A percentile compares a stretch with the other conserved stretches of the same genome.
These are phyloP conservation scores for Cantharis lateralis DNA, from an alignment of 2,888 invertebrate species.

Conservation along the genomic window DNA sequence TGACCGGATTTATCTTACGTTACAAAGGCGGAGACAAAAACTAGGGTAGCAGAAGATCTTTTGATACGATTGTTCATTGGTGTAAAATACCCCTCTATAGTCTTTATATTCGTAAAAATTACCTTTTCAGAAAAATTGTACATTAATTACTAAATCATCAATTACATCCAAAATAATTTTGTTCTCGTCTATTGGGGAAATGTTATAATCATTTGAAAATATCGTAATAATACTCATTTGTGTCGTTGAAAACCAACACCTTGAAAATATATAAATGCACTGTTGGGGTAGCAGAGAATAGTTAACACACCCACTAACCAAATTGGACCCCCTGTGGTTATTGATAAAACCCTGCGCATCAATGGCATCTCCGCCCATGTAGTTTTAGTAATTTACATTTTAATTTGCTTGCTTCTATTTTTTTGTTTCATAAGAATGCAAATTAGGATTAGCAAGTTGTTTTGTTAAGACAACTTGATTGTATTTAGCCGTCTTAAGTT, in stretches of 20 bases:
- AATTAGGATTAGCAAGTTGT: not conserved
- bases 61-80: not conserved
- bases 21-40: conserved; percentile 1
- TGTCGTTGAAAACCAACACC: not conserved
- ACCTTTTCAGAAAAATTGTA: not conserved
- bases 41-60: not conserved
- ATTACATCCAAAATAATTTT: no score
- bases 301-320: conserved; percentile 37
- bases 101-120: not conserved
- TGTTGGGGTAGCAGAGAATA: not conserved
- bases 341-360: conserved; percentile 18
- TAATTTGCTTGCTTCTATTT: not conserved
- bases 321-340: conserved; percentile 38
- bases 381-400: conserved; percentile 4
- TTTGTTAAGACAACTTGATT: not conserved
- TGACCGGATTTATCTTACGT: not conserved
- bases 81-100: not conserved
- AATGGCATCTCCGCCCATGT: conserved; percentile 27
- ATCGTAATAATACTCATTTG: not conserved
- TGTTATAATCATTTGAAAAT: not conserved
- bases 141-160: not conserved
- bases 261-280: not conserved
- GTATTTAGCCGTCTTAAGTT: not conserved
- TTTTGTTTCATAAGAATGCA: not conserved
- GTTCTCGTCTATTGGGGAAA: not conserved